These are phyloP conservation scores for Brassicogethes aeneus DNA, from an alignment of 2,888 invertebrate species.

Conservation along the genomic window DNA sequence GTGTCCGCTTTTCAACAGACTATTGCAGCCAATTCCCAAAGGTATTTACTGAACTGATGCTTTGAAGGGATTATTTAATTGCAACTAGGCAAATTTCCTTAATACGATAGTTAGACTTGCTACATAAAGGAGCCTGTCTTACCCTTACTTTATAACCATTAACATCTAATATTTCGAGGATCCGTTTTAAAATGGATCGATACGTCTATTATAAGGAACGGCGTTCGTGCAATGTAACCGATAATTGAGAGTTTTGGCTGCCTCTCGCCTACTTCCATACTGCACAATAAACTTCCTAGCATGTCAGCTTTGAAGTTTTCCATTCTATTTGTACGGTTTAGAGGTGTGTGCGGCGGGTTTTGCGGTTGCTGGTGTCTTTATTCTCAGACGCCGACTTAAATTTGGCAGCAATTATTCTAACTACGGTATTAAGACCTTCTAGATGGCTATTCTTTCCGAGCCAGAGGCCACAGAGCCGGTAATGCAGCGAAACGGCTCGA, in stretches of 20 bases:
- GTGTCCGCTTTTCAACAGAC: not conserved
- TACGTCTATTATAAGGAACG: slow-evolving; percentile 19
- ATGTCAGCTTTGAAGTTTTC: too few species aligned
- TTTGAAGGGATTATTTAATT: slow-evolving; percentile 45
- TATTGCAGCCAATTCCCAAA: slow-evolving; percentile 23
- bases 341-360: too few species aligned
- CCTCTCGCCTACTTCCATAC: too few species aligned
- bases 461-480: slow-evolving; percentile 39
- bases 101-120: slow-evolving; percentile 39
- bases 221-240: not conserved
- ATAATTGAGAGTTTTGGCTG: too few species aligned
- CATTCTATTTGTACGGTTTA: too few species aligned
- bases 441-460: slow-evolving; percentile 43
- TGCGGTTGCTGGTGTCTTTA: slow-evolving; percentile 26
- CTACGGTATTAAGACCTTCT: slow-evolving; percentile 42
- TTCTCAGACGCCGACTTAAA: slow-evolving; percentile 38
- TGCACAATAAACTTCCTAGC: too few species aligned
- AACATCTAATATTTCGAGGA: slow-evolving; percentile 38
- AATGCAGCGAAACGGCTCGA: slow-evolving; percentile 35
- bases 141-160: slow-evolving; percentile 40
- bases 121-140: slow-evolving; percentile 39
- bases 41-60: slow-evolving; percentile 40
- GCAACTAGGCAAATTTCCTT: slow-evolving; percentile 39
- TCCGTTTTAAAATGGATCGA: slow-evolving; percentile 27
- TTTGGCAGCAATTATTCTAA: slow-evolving; percentile 44